Base-by-base conservation (phyloP, 2,113 vertebrate species). In the Ochotona curzoniae region DNA sequence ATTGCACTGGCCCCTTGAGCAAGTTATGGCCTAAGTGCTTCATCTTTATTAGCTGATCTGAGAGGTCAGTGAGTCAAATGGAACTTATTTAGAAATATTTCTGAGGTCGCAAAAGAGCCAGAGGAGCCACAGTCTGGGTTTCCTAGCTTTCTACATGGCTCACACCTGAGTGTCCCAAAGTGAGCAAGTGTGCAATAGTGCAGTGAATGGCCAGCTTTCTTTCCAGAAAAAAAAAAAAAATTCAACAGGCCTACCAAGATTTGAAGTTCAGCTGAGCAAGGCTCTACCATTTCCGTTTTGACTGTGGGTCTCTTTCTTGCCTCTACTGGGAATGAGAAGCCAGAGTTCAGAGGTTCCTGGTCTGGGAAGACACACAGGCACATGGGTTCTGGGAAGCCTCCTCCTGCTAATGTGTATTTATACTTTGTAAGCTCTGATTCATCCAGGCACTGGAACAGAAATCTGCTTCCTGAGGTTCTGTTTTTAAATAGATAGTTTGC, bases 381-480 rank as follows among this genome's bases (percentile, higher is more conserved):
- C 69, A 94, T 93, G 94, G 96, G 93, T 86, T 92, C 97, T 93
- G 87, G 94, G 91, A 96, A 96, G 91, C 76, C 95, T 96, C 97
- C 96, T 38, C 26, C 96, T 97, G 97, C 91, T 95, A 87, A 44
- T 54, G 23, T 87, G 90, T 96, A 93, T 97, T 97, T 98, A 96
- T 94, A 95, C 93, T 97, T 96, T 84, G 94, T 94, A 83, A 96
- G 87, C 90, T 97, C 96, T 97, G 96, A 96, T 93, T 98, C 96
- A 97, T 83, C 91, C 84, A 83, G 97, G 94, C 93, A 83, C 1
- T 93, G 79, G 95, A 97, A 98, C 96, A 95, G 94, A 96, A 18
- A 66, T 79, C 83, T 95, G 93, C 89, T 97, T 97, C 97, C 96
- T 92, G 94, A 98, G 95, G 96, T 95, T 96, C 94, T 97, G 96